Conservation (phyloP, 1,140 invertebrate species). For the Melipona quadrifasciata region DNA sequence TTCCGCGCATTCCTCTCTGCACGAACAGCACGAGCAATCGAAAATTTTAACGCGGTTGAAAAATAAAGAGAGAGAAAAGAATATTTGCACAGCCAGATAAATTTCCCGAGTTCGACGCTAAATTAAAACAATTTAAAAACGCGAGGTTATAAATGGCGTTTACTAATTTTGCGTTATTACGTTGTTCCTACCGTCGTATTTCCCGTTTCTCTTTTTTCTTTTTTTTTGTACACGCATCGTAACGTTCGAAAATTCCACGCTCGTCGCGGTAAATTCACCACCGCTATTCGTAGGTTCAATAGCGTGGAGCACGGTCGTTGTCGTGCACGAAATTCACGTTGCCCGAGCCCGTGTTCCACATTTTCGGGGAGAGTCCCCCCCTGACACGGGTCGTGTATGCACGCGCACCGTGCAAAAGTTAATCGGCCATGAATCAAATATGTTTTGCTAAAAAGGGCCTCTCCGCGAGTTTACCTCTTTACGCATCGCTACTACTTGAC, state of each 20-base stretch:
- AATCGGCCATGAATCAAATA: conserved; percentile 49
- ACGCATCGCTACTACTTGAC: conserved; percentile 20
- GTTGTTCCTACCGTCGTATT: background rate
- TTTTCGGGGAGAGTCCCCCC: conserved; percentile 3
- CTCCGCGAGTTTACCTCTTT: background rate
- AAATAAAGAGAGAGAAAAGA: too few species aligned
- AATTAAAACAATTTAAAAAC: background rate
- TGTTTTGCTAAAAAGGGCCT: conserved; percentile 22
- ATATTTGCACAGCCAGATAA: background rate
- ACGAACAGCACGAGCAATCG: background rate
- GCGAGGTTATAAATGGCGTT: background rate
- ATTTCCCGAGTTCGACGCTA: background rate
- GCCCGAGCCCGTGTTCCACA: conserved; percentile 9
- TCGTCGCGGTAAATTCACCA: conserved; percentile 39
- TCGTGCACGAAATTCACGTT: conserved; percentile 1
- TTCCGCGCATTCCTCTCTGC: background rate
- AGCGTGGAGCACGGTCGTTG: background rate
- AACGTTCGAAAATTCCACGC: conserved; percentile 37
- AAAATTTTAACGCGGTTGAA: background rate
- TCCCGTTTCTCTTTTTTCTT: too few species aligned
- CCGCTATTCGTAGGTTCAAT: conserved; percentile 25
- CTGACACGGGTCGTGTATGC: background rate
- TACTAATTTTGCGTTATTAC: background rate
- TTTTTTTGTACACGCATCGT: background rate
- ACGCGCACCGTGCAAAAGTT: conserved; percentile 13